phyloP scores from a whole-genome alignment of 2,113 vertebrate genomes.

The Ageneiosus marmoratus region DNA sequence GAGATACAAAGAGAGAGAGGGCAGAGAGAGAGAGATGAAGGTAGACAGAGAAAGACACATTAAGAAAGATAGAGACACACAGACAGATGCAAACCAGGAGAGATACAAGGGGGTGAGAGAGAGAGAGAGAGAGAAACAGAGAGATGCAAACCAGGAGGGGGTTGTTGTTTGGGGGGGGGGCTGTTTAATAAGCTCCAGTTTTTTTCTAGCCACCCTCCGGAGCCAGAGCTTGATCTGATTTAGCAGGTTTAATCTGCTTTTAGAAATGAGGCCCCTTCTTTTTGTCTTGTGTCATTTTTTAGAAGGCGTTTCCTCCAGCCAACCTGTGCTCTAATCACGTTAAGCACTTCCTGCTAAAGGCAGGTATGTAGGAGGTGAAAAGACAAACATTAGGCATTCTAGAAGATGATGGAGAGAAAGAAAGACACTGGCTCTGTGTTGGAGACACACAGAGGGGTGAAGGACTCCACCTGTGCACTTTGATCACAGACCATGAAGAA shows the following conservation, averaged over 20 bases:
- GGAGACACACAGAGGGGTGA: background rate
- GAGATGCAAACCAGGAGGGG: background rate
- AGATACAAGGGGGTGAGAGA: background rate
- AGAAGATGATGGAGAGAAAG: background rate
- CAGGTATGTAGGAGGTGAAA: constrained; percentile 32
- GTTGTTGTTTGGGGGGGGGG: background rate
- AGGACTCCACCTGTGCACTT: constrained; percentile 42
- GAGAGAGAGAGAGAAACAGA: background rate
- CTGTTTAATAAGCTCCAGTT: constrained; percentile 29
- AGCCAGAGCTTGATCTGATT: constrained; percentile 20
- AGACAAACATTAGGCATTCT: constrained; percentile 37
- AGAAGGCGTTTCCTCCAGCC: constrained; percentile 21
- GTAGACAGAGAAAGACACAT: background rate
- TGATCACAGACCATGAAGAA: constrained; percentile 32
- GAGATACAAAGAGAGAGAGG: background rate
- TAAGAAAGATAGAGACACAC: no score
- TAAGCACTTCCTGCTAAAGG: constrained; percentile 38
- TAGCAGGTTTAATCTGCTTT: constrained; percentile 41
- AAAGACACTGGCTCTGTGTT: background rate
- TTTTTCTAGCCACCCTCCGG: background rate
- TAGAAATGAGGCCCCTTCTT: constrained; percentile 31
- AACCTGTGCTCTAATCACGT: constrained; percentile 20
- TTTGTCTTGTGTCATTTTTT: constrained; percentile 1
- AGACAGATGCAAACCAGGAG: no score
- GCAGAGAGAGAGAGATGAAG: background rate